These are phyloP conservation scores for Verasper variegatus DNA, from an alignment of 2,113 vertebrate species.

Conservation along the genomic window DNA sequence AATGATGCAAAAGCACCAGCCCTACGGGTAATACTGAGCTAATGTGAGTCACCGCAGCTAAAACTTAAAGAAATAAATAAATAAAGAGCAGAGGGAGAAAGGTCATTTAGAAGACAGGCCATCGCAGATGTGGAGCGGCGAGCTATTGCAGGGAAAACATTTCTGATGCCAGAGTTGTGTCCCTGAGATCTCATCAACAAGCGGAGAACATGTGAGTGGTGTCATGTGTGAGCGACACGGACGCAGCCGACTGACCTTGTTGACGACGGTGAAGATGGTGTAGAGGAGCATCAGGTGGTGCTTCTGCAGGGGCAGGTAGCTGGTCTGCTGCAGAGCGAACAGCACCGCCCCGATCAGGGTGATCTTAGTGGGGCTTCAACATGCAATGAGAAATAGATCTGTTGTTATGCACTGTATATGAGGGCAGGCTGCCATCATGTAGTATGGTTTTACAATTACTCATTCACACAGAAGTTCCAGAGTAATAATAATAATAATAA, in stretches of 20 bases:
- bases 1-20: constrained; percentile 80
- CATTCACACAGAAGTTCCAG: neutral
- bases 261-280: constrained; percentile 88
- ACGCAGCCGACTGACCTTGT: constrained; percentile 85
- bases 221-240: neutral
- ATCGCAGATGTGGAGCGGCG: constrained; percentile 26
- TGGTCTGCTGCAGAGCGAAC: constrained; percentile 90
- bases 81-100: constrained; percentile 50
- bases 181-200: neutral
- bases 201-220: neutral
- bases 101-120: constrained; percentile 65
- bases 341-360: constrained; percentile 92
- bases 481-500: too few species aligned
- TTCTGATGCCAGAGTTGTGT: neutral
- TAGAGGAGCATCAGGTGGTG: constrained; percentile 92
- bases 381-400: neutral
- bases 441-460: too few species aligned
- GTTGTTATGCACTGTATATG: neutral
- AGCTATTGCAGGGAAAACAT: constrained; percentile 22
- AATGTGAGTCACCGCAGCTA: constrained; percentile 70
- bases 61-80: constrained; percentile 54
- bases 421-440: neutral
- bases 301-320: constrained; percentile 86
- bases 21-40: constrained; percentile 72
- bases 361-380: constrained; percentile 89